Conservation (phyloP, 2,113 vertebrate genomes). For the Sitta europaea region DNA sequence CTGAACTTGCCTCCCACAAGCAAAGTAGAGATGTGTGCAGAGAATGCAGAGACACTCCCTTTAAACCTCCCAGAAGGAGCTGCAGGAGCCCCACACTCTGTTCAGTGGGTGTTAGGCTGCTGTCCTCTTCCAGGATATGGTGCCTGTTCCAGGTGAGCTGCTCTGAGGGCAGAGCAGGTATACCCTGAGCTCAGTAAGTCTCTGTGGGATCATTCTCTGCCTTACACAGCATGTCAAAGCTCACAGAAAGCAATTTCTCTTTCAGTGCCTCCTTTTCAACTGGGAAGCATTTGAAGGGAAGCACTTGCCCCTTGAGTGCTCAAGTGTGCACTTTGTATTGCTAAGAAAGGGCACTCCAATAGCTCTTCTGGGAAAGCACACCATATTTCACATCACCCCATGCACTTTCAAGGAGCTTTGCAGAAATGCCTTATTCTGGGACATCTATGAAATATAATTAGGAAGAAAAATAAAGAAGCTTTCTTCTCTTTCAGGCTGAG, state of each 20-base stretch:
- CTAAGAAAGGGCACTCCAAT: conserved; percentile 60
- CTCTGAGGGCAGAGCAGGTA: background rate
- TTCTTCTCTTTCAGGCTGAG: conserved; percentile 24
- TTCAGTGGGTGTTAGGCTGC: background rate
- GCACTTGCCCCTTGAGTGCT: conserved; percentile 55
- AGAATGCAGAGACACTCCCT: background rate
- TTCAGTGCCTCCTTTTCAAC: conserved; percentile 41
- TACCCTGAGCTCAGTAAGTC: background rate
- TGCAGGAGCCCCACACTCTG: background rate
- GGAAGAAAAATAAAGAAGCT: conserved; percentile 45
- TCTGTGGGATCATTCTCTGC: background rate
- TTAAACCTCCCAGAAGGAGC: background rate
- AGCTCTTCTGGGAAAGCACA: conserved; percentile 58
- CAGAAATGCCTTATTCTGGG: conserved; percentile 41
- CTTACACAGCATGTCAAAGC: conserved; percentile 22
- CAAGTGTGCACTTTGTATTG: conserved; percentile 55
- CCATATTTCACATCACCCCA: conserved; percentile 41
- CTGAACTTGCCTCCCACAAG: background rate
- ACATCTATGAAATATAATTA: conserved; percentile 57
- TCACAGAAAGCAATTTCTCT: conserved; percentile 44
- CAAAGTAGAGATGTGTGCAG: background rate
- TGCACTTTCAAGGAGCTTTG: conserved; percentile 38
- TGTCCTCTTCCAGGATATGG: background rate
- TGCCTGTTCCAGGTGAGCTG: background rate
- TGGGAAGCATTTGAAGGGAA: conserved; percentile 40